Base-by-base conservation (phyloP, 2,888 invertebrate genomes). In the Abrostola triplasia region DNA sequence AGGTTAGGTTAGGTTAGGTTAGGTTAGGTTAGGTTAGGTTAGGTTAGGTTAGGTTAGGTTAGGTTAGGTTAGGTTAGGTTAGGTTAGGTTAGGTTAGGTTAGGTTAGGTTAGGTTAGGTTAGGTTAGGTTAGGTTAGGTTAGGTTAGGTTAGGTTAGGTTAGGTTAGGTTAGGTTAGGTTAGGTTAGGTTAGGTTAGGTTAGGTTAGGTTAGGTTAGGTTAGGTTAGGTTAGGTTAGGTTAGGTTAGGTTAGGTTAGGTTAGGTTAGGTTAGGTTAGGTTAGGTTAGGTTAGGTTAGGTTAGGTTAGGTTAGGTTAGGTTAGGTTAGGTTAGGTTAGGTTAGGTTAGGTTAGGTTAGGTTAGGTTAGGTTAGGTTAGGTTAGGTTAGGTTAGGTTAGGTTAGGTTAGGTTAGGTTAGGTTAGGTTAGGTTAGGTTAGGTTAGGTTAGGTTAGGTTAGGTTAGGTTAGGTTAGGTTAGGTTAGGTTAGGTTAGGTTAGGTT, bases 1-100 rank as follows among this genome's bases (percentile, higher is more conserved):
- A 44, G 44, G 44, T 44, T 44, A 44, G 44, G 44, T 44, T 44
- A 44, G 44, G 44, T 44, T 44, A 44, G 44, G 44, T 44, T 44
- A 44, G 44, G 44, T 44, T 44, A 44, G 44, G 44, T 44, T 44
- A 44, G 44, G 44, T 44, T 44, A 44, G 44, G 44, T 44, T 44
- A 44, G 44, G 44, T 44, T 44, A 44, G 44, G 44, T 44, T 44
- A 44, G 44, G 44, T 44, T 44, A 44, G 44, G 44, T 44, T 44
- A 44, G 44, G 44, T 44, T 44, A 44, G 44, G 44, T 44, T 44
- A 44, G 44, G 44, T 44, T 44, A 44, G 44, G 44, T 44, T 44
- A 44, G 44, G 44, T 44, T 44, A 44, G 44, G 44, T 44, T 44
- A 44, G 44, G 44, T 44, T 44, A 44, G 44, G 44, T 44, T 44